Evolutionary conservation across 2,888 invertebrate genomes (phyloP).

Genomic region (Rhaphigaster nebulosa): DNA sequence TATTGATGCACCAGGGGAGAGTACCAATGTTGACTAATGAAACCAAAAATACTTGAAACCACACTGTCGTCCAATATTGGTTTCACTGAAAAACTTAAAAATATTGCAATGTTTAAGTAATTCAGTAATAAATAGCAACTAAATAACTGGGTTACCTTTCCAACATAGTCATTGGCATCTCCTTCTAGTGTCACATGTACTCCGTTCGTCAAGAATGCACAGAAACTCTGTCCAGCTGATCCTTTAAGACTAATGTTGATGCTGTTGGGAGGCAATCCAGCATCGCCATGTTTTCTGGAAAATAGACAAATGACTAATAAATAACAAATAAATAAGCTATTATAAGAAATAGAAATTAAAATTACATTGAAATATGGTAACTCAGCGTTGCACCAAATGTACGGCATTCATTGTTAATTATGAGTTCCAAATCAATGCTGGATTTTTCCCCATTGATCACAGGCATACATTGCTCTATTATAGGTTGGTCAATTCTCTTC

Average conservation of each 20-base stretch:
- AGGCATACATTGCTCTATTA: slow-evolving; percentile 80
- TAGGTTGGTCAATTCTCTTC: slow-evolving; percentile 83
- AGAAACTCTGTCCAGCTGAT: slow-evolving; percentile 98
- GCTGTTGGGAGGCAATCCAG: slow-evolving; percentile 84
- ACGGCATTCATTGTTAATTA: slow-evolving; percentile 91
- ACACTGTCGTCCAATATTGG: too few relatives aligned
- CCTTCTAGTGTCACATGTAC: slow-evolving; percentile 92
- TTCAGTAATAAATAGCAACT: slow-evolving; percentile 7
- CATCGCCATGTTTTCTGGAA: slow-evolving; percentile 86
- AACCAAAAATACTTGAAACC: too few relatives aligned
- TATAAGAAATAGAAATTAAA: neutral
- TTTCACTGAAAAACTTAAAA: too few relatives aligned
- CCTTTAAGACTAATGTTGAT: slow-evolving; percentile 89
- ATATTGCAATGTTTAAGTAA: neutral
- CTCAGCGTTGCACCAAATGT: slow-evolving; percentile 95
- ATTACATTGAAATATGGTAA: slow-evolving; percentile 92
- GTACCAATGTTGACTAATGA: too few relatives aligned
- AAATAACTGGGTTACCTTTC: slow-evolving; percentile 73
- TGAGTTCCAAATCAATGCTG: slow-evolving; percentile 80
- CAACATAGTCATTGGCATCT: slow-evolving; percentile 98
- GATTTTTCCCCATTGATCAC: slow-evolving; percentile 82
- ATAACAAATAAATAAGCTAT: neutral
- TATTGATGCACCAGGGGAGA: too few relatives aligned
- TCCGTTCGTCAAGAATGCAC: slow-evolving; percentile 94
- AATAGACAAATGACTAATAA: neutral